Base-by-base conservation (phyloP, 2,888 invertebrate genomes). In the Melanostoma mellinum region DNA sequence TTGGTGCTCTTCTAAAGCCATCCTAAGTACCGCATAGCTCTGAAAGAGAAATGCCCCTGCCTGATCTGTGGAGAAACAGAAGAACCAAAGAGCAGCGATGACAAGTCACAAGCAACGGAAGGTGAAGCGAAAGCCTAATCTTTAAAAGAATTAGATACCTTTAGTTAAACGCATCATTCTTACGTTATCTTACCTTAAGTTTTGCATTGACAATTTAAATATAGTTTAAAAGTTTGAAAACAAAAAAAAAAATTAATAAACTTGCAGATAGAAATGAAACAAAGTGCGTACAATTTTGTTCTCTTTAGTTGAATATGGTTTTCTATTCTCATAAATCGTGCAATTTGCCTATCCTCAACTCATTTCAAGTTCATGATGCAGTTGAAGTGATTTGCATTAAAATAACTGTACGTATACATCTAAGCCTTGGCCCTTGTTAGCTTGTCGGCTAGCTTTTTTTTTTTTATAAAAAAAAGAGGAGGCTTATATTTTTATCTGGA, bases 41-140 rank as follows among this genome's bases (percentile, higher is more conserved):
- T 95, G 82, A 92, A 93, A 88, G 92, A 93, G 89, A 93, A 92
- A 88, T 94, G 94, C 90, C 94, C 95, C 78, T 94, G 94, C 88
- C 90, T 90, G 77, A 89, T 91, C 72, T 88, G 90, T 68, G 91
- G 91, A 86, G 89, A 88, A 86, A 89, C 89, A 60, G 91, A 91
- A 68, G 90, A 91, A 85, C 88, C 88, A 75, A 89, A 90, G 82
- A 86, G 87, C 67, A 89, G 89, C 75, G 91, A 91, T 85, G 89
- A 89, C 67, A 87, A 87, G 78, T 91, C 91, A 38, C 89, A 90
- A 86, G 90, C 89, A 63, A 91, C 91, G 52, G 89, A 89, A 56
- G 89, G 88, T 75, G 90, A 89, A 85, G 88, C 88, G 42, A 90
- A 90, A 87, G 90, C 90, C 86, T 90, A 90, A 89, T 8, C 33